Evolutionary conservation across 2,888 invertebrate species (phyloP), one percentile per base, ranked within the genome.

Genomic region (Horisme vitalbata): DNA sequence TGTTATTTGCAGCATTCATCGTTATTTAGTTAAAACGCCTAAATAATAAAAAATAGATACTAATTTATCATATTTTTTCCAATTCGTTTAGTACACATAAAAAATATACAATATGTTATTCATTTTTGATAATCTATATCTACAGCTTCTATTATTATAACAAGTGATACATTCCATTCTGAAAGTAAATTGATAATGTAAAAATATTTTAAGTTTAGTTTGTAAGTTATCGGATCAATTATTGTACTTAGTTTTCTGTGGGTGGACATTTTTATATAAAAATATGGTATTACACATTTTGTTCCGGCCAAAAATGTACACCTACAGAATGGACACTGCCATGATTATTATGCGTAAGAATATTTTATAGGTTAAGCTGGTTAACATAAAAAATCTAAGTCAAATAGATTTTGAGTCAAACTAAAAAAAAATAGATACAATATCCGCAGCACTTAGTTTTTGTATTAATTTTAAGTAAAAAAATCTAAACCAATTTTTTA

Each of bases 191-290:
- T 15, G 20, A 18, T 34, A 21, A 32, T 49, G 44, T 49, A 41
- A 60, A 59, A 51, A 53, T 59, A 57, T 44, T 48, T 56, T 44
- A 36, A 35, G 24, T 66, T 59, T 75, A 66, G 70, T 66, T 61
- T 66, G 57, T 67, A 69, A 63, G 58, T 63, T 76, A 76, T 71
- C 57, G 75, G 79, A 83, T 79, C 83, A 86, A 85, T 84, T 84
- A 83, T 77, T 84, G 83, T 86, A 85, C 79, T 84, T 83, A 83
- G 75, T 63, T 58, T 54, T 71, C 71, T 72, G 67, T 59, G 53
- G 81, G 74, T 78, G 78, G 65, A 66, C 73, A 82, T 79, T 77
- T 75, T 72, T 67, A 36, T 18, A 20, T 26, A 9, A 30, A 15
- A 31, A 26, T 5, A 46, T 43, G 21, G 24, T 41, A 34, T 35